Conservation (phyloP, 92 coral and sea anemone genomes). For the Hydrozoanthus gracilis region DNA sequence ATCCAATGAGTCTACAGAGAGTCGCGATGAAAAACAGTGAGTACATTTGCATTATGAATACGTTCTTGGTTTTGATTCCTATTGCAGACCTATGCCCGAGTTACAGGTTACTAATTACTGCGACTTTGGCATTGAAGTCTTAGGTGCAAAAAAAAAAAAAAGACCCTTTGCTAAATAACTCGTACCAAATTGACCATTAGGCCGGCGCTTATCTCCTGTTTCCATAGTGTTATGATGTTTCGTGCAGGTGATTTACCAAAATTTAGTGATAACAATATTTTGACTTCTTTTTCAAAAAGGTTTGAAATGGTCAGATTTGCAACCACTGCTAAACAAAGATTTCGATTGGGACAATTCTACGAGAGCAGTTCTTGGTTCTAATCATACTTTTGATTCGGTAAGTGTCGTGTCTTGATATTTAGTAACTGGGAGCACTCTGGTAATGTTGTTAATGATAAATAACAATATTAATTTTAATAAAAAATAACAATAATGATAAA, state of each 20-base stretch:
- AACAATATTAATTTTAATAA: not conserved
- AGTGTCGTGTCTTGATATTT: not conserved
- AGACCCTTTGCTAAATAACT: not conserved
- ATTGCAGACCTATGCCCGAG: too few species aligned
- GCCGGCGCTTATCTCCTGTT: too few species aligned
- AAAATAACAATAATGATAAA: not conserved
- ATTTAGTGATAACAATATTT: not conserved
- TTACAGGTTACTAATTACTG: too few species aligned
- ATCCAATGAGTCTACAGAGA: too few species aligned
- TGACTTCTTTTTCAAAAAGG: constrained; percentile 11
- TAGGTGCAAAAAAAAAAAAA: too few species aligned
- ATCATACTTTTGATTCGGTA: constrained; percentile 36
- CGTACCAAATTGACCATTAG: not conserved
- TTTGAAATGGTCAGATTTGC: constrained; percentile 31
- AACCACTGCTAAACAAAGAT: constrained; percentile 32
- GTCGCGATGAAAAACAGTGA: too few species aligned
- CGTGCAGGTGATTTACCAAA: not conserved
- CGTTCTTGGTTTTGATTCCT: too few species aligned
- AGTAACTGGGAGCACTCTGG: constrained; percentile 1
- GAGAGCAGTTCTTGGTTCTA: constrained; percentile 25
- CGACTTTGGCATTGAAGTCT: too few species aligned
- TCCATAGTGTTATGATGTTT: not conserved
- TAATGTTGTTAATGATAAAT: not conserved
- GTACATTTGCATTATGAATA: too few species aligned
- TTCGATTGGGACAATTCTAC: constrained; percentile 54